These are phyloP conservation scores for Denticeps clupeoides DNA, from an alignment of 2,797 vertebrate species.

Conservation along the genomic window DNA sequence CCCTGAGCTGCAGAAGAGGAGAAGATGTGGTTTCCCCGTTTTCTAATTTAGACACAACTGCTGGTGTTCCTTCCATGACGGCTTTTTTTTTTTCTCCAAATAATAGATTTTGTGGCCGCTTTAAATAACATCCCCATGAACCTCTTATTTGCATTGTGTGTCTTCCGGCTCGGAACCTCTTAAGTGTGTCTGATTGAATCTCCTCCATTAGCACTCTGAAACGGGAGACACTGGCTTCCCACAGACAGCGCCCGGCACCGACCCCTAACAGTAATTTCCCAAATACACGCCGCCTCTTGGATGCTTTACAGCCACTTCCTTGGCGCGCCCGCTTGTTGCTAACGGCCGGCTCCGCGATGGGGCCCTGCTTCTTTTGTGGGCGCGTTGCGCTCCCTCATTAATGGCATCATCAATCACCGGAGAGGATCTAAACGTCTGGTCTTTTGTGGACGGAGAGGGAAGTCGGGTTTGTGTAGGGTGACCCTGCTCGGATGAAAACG, in stretches of 20 bases:
- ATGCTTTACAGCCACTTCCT: slow-evolving; percentile 3
- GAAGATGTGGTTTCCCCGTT: not conserved
- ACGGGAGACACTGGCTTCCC: slow-evolving; percentile 14
- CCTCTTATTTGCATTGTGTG: not conserved
- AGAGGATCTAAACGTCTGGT: not conserved
- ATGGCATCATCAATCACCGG: not conserved
- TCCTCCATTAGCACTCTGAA: slow-evolving; percentile 42
- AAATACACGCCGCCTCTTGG: not conserved
- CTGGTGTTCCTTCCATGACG: not conserved
- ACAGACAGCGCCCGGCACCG: slow-evolving; percentile 21
- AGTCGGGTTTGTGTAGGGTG: not conserved
- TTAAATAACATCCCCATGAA: not conserved
- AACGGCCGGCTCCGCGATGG: not conserved
- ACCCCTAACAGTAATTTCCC: not conserved
- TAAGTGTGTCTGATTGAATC: slow-evolving; percentile 53
- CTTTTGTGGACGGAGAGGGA: not conserved
- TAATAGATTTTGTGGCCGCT: not conserved
- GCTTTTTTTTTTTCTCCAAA: not conserved
- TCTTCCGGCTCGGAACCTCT: not conserved
- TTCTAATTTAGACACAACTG: not conserved
- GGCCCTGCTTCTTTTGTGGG: not conserved
- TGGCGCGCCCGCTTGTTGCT: slow-evolving; percentile 3
- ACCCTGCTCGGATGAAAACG: slow-evolving; percentile 4
- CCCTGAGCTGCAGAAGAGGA: not conserved
- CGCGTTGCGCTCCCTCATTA: not conserved